Evolutionary conservation across 2,113 vertebrate genomes (phyloP).

Genomic region (Symphodus melops): DNA sequence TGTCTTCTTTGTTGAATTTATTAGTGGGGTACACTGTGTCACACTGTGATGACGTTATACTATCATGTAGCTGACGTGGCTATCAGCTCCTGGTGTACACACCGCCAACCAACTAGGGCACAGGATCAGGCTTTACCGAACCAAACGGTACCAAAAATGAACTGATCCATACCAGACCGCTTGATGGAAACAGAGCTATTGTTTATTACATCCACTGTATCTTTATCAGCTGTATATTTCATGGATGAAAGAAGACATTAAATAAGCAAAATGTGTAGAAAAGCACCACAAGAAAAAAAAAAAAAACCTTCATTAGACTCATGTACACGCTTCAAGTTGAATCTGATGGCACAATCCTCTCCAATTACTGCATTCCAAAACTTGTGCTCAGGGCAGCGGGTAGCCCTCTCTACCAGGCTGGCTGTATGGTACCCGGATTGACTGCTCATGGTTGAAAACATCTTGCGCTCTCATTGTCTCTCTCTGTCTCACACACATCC

Average conservation of each 20-base stretch:
- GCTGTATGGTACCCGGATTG: conserved; percentile 63
- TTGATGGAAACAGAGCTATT: too few relatives aligned
- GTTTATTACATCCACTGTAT: conserved; percentile 47
- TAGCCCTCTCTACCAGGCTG: conserved; percentile 53
- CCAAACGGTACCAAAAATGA: too few relatives aligned
- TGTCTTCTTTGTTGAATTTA: too few relatives aligned
- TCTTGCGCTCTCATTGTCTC: conserved; percentile 55
- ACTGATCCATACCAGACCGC: too few relatives aligned
- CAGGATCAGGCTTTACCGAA: too few relatives aligned
- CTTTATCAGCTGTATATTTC: conserved; percentile 62
- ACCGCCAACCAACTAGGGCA: too few relatives aligned
- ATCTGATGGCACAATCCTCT: conserved; percentile 66
- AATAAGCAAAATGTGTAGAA: conserved; percentile 55
- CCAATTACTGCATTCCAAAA: conserved; percentile 77
- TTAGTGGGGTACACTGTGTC: too few relatives aligned
- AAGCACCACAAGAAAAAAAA: conserved; percentile 61
- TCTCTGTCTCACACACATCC: conserved; percentile 42
- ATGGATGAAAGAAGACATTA: conserved; percentile 52
- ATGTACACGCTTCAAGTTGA: conserved; percentile 52
- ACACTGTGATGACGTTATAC: too few relatives aligned
- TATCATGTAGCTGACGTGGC: too few relatives aligned
- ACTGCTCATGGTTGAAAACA: conserved; percentile 67
- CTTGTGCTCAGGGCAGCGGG: conserved; percentile 58
- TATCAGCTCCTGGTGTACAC: too few relatives aligned
- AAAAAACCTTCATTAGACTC: conserved; percentile 63